Base-by-base conservation (phyloP, 1,140 invertebrate genomes). In the Drosophila melanica region DNA sequence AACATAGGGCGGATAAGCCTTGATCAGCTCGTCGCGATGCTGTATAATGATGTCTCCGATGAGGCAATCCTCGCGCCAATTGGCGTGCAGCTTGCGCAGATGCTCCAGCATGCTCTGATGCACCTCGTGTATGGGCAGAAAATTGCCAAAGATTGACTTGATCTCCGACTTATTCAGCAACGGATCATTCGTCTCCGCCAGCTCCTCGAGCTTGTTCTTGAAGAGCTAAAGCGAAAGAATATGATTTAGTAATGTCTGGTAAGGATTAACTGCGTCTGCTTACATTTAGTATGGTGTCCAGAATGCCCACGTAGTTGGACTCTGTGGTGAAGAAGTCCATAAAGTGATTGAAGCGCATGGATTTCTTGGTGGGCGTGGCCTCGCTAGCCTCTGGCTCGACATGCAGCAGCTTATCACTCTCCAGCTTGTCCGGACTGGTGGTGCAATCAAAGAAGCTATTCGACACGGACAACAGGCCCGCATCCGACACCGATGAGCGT, bases 1-100 rank as follows among this genome's bases (percentile, higher is more conserved):
- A 10, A 99, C 96, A 93, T 98, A 99, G 6, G 98, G 97, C 51
- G 98, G 98, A 93, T 99, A 99, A 0, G 98, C 97, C 92, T 97
- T 98, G 50, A 96, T 94, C 73, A 99, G 93, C 89, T 96, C 95
- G 23, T 94, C 94, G 45, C 95, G 94, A 91, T 97, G 97, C 92
- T 96, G 96, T 11, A 98, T 93, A 87, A 99, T 96, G 71, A 99
- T 95, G 84, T 96, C 95, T 7, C 97, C 98, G 82, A 98, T 96
- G 80, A 95, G 95, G 75, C 94, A 94, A 79, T 98, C 96, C 90
- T 98, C 97, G 51, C 93, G 94, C 97, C 97, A 98, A 81, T 94
- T 93, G 20, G 75, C 59, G 4, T 92, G 90, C 54, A 92, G 57
- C 18, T 77, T 77, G 5, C 79, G 74, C 23, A 92, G 97, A 94